Percentiles rank a stretch among this genome's conserved stretches.
phyloP scores from a whole-genome alignment of 2,797 vertebrate species.

The Acanthurus leucopareius region DNA sequence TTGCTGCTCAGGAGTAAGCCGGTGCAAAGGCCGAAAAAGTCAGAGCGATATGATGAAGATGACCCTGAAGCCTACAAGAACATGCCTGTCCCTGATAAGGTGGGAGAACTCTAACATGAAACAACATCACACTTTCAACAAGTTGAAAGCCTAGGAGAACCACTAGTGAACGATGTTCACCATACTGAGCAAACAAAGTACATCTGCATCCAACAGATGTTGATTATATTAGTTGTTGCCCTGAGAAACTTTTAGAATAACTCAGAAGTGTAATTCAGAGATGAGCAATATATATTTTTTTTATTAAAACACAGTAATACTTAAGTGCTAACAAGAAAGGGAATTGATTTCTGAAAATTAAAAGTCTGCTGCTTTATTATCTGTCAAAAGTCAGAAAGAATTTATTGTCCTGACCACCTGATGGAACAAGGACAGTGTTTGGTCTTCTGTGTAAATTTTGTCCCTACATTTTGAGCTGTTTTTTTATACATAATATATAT shows the following conservation, averaged over 20 bases:
- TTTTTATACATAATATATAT: too few species aligned
- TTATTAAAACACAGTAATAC: too few species aligned
- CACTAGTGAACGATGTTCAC: background rate
- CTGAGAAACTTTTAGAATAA: background rate
- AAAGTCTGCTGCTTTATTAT: too few species aligned
- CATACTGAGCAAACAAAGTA: background rate
- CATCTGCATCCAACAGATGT: background rate
- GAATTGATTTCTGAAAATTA: too few species aligned
- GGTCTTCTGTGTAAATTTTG: background rate
- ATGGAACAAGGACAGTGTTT: background rate
- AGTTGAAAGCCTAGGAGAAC: too few species aligned
- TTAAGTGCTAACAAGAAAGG: too few species aligned
- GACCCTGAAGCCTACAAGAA: conserved; percentile 79
- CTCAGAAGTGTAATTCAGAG: background rate
- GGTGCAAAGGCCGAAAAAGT: conserved; percentile 57
- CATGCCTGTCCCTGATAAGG: conserved; percentile 84
- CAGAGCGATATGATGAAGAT: conserved; percentile 76
- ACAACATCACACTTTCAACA: too few species aligned
- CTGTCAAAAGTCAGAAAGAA: background rate
- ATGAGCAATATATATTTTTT: too few species aligned
- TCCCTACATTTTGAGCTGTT: background rate
- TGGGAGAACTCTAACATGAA: conserved; percentile 30
- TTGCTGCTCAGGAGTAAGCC: conserved; percentile 58
- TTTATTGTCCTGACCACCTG: background rate
- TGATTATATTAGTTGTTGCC: background rate